These are phyloP conservation scores for Brenthis hecate DNA, from an alignment of 2,888 invertebrate genomes.

Conservation along the genomic window DNA sequence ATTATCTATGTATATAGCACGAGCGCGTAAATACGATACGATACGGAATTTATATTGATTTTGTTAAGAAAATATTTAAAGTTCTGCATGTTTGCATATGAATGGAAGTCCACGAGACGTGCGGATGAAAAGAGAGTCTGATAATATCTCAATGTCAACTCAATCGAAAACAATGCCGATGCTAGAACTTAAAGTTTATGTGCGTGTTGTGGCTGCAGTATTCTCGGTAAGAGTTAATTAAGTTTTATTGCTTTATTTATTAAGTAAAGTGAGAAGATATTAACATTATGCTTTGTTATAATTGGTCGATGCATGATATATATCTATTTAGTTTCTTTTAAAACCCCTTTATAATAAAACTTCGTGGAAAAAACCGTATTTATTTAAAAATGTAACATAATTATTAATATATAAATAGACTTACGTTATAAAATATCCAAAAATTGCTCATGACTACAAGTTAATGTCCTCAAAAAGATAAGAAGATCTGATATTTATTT, in stretches of 20 bases:
- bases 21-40: constrained; percentile 54
- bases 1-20: constrained; percentile 25
- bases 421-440: not conserved
- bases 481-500: constrained; percentile 30
- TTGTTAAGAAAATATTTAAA: constrained; percentile 28
- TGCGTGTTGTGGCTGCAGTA: constrained; percentile 68
- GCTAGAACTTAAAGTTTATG: constrained; percentile 69
- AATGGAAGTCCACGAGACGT: constrained; percentile 25
- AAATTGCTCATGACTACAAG: constrained; percentile 2
- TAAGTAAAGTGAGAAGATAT: not conserved
- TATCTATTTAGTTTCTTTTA: not conserved
- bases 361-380: not conserved
- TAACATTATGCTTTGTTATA: not conserved
- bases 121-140: constrained; percentile 21
- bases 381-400: not conserved
- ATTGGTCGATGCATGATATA: not conserved
- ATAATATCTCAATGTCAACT: constrained; percentile 57
- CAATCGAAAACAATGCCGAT: constrained; percentile 69
- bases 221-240: constrained; percentile 64
- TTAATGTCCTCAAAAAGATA: constrained; percentile 18
- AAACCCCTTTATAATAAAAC: not conserved
- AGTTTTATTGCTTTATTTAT: constrained; percentile 22
- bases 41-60: constrained; percentile 45
- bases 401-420: too few species aligned
- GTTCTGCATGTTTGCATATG: constrained; percentile 24